phyloP scores from a whole-genome alignment of 2,113 vertebrate species.

The Gallinago undulata region DNA sequence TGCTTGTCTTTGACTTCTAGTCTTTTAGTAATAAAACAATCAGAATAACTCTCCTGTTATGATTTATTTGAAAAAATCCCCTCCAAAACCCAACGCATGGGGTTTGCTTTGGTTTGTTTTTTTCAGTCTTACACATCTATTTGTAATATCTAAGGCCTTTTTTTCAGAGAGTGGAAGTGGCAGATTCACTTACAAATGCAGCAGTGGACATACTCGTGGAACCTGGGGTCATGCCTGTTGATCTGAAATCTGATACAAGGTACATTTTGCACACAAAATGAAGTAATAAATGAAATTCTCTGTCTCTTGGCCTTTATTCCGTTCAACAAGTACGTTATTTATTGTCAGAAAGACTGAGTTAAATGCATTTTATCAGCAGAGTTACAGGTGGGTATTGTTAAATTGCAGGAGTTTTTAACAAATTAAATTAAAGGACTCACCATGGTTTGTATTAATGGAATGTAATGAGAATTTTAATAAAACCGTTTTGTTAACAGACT shows the following conservation, averaged over 20 bases:
- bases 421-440: conserved; percentile 1
- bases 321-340: conserved; percentile 9
- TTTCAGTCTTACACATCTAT: neutral
- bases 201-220: neutral
- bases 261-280: neutral
- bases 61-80: neutral
- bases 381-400: neutral
- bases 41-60: neutral
- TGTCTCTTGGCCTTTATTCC: neutral
- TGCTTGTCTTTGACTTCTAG: neutral
- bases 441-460: neutral
- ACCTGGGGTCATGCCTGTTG: neutral
- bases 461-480: conserved; percentile 23
- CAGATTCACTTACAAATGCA: neutral
- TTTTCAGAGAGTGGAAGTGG: neutral
- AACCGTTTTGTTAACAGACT: conserved; percentile 14
- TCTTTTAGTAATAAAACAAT: neutral
- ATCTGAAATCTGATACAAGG: neutral
- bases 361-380: conserved; percentile 10
- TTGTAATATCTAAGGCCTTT: neutral
- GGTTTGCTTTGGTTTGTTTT: neutral
- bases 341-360: conserved; percentile 7
- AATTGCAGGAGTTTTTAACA: neutral
- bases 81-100: rapidly evolving
- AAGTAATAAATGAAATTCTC: neutral